These are phyloP conservation scores for Oophaga sylvatica DNA, from an alignment of 2,797 vertebrate species.

Conservation along the genomic window DNA sequence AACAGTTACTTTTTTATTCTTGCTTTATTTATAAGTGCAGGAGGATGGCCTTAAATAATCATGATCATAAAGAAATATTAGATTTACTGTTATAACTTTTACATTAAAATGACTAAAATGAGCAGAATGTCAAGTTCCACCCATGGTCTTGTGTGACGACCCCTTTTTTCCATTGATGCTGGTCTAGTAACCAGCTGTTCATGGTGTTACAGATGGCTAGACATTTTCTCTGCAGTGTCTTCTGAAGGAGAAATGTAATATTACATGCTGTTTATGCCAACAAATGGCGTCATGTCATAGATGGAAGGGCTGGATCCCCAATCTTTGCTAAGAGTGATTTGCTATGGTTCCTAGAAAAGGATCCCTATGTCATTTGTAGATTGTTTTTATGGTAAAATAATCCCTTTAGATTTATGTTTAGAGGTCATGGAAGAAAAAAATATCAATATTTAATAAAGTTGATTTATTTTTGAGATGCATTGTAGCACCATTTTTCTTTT, in stretches of 20 bases:
- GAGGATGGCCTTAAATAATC: neutral
- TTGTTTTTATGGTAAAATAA: neutral
- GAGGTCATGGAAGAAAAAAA: neutral
- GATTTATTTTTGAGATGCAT: too few species aligned
- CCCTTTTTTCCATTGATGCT: too few species aligned
- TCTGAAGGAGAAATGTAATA: neutral
- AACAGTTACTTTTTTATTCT: neutral
- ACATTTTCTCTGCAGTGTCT: neutral
- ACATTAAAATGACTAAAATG: neutral
- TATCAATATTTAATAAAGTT: too few species aligned
- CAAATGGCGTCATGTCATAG: neutral
- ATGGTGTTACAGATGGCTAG: neutral
- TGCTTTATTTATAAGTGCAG: neutral
- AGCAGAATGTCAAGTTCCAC: neutral
- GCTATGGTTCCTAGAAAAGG: neutral
- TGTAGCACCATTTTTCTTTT: too few species aligned
- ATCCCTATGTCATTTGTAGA: neutral
- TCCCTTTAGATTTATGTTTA: neutral
- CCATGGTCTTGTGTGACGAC: neutral
- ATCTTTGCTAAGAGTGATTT: neutral
- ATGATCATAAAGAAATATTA: neutral
- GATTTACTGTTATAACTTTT: neutral
- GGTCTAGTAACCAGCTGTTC: too few species aligned
- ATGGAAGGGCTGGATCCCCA: neutral
- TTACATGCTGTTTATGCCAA: neutral